Base-by-base conservation (phyloP, 2,797 vertebrate species). In the Sardinella longiceps region DNA sequence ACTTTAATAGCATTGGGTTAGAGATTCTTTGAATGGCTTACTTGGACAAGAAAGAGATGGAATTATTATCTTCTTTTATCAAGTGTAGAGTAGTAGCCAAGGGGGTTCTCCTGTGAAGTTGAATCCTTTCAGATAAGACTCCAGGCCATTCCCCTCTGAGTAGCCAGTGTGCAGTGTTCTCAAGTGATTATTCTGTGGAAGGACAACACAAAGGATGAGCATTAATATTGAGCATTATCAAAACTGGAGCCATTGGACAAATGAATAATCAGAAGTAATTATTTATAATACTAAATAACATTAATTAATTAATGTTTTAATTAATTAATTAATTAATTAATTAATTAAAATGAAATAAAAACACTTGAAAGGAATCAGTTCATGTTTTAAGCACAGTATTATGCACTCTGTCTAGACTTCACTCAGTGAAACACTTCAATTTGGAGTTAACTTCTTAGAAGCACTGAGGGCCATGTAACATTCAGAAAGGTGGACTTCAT, bases 101-200 rank as follows among this genome's bases (percentile, higher is more conserved):
- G 92, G 92, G 12, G 92, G 92, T 39, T 95, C 92, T 88, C 95
- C 94, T 60, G 93, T 95, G 93, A 97, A 95, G 89, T 94, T 94
- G 90, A 96, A 94, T 82, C 92, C 95, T 86, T 91, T 93, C 82
- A 95, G 89, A 93, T 93, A 95, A 84, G 92, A 96, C 91, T 94
- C 89, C 86, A 96, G 94, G 91, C 94, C 93, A 85, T 92, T 93
- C 94, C 93, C 90, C 88, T 92, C 88, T 18, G 89, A 90, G 91
- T 88, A 95, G 92, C 90, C 93, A 92, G 91, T 90, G 89, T 93
- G 91, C 9, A 87, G 91, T 90, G 91, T 94, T 91, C 91, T 91
- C 87, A 87, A 92, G 85, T 91, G 88, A 85, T 88, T 82, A 91
- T 93, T 95, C 96, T 97, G 91, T 58, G 12, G 37, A 39, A 84